Evolutionary conservation across 1,140 invertebrate genomes (phyloP).

Genomic region (Drosophila repleta): DNA sequence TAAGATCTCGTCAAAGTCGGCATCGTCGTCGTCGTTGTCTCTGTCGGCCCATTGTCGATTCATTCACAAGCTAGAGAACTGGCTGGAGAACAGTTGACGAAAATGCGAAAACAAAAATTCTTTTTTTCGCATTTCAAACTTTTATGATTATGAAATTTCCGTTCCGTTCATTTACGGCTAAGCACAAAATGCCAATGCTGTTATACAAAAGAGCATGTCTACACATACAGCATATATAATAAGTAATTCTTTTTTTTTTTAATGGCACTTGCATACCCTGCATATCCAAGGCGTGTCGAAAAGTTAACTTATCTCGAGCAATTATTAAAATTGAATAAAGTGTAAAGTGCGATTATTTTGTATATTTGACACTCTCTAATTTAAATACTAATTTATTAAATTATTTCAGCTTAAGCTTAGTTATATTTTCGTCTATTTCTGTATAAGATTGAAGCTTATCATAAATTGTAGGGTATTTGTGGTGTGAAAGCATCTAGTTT

Average conservation of each 20-base stretch:
- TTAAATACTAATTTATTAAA: background rate
- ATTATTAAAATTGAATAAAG: background rate
- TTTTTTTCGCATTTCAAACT: conserved; percentile 26
- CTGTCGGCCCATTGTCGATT: conserved; percentile 42
- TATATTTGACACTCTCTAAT: background rate
- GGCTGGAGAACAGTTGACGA: conserved; percentile 42
- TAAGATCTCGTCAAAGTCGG: conserved; percentile 38
- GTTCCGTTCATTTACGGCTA: conserved; percentile 50
- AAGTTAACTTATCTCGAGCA: background rate
- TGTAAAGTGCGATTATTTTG: too few species aligned
- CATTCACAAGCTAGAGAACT: conserved; percentile 52
- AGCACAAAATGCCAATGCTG: conserved; percentile 45
- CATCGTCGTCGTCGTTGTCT: conserved; percentile 4
- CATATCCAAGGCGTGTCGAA: background rate
- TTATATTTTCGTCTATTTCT: background rate
- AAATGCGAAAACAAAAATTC: conserved; percentile 49
- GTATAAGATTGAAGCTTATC: too few species aligned
- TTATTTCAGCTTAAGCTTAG: too few species aligned
- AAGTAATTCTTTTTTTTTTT: conserved; percentile 35
- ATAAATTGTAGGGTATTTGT: conserved; percentile 2
- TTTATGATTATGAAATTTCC: conserved; percentile 78
- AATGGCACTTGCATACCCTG: conserved; percentile 35
- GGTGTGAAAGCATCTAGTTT: background rate
- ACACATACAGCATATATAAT: conserved; percentile 33
- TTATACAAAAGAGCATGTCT: conserved; percentile 51